These are phyloP conservation scores for Phania funesta DNA, from an alignment of 2,888 invertebrate species.

Conservation along the genomic window DNA sequence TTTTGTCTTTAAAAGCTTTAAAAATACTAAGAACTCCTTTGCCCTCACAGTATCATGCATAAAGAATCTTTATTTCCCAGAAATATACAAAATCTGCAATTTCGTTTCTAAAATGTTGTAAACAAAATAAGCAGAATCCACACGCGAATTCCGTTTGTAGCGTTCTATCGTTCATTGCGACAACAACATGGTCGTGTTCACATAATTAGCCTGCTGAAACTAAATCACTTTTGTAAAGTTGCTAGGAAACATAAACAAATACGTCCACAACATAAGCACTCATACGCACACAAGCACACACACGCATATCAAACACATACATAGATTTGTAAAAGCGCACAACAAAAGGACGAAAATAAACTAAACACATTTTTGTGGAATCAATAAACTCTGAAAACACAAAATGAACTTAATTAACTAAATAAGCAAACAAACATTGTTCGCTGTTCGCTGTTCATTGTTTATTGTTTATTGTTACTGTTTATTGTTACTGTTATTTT, in stretches of 20 bases:
- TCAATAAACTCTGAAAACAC: conserved; percentile 43
- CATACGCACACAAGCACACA: not conserved
- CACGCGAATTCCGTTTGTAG: not conserved
- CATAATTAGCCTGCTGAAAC: not conserved
- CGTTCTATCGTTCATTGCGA: not conserved
- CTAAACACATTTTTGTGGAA: conserved; percentile 31
- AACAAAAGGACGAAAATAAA: too few relatives aligned
- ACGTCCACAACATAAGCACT: not conserved
- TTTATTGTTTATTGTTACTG: too few relatives aligned
- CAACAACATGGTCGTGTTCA: not conserved
- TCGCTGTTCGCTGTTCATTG: too few relatives aligned
- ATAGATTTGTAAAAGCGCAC: not conserved
- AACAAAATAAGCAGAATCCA: not conserved
- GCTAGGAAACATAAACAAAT: too few relatives aligned
- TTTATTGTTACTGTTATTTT: too few relatives aligned
- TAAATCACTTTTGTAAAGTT: not conserved
- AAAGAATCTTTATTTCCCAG: too few relatives aligned
- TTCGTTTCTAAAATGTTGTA: too few relatives aligned
- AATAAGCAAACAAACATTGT: conserved; percentile 26
- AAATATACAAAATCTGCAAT: too few relatives aligned
- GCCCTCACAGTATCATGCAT: too few relatives aligned
- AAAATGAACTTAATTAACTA: conserved; percentile 56
- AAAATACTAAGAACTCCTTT: too few relatives aligned
- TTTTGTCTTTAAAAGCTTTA: too few relatives aligned
- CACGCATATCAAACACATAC: not conserved